phyloP scores from a whole-genome alignment of 2,797 vertebrate species.

The Lepilemur septentrionalis region DNA sequence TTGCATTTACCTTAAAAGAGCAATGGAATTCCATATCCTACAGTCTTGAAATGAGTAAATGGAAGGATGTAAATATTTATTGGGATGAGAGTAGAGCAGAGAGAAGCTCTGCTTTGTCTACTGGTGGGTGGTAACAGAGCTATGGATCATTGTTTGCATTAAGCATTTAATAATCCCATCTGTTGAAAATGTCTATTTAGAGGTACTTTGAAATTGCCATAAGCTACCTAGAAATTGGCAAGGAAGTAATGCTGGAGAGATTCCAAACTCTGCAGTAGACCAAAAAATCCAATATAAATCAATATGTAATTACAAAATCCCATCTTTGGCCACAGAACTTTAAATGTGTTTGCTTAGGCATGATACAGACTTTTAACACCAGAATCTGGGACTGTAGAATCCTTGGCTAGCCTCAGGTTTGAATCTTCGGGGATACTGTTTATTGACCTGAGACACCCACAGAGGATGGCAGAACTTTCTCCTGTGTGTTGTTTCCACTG shows the following conservation, averaged over 20 bases:
- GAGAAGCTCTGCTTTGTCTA: slow-evolving; percentile 40
- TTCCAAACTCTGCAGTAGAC: slow-evolving; percentile 36
- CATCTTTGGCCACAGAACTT: neutral
- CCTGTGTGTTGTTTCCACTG: neutral
- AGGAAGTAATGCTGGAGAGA: slow-evolving; percentile 39
- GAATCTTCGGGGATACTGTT: neutral
- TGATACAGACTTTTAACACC: neutral
- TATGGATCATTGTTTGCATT: slow-evolving; percentile 70
- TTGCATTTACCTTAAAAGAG: slow-evolving; percentile 57
- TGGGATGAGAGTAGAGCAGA: neutral
- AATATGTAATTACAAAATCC: slow-evolving; percentile 64
- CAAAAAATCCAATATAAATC: slow-evolving; percentile 63
- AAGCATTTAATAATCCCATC: slow-evolving; percentile 69
- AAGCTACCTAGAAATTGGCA: slow-evolving; percentile 69
- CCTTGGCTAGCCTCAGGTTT: neutral
- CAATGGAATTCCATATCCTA: slow-evolving; percentile 22
- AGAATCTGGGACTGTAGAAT: neutral
- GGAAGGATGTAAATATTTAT: slow-evolving; percentile 70
- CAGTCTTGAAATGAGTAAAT: slow-evolving; percentile 36
- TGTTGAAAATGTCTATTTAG: slow-evolving; percentile 60
- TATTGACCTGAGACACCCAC: neutral
- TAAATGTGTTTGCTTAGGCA: slow-evolving; percentile 32
- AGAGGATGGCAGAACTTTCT: neutral
- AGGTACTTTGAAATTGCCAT: slow-evolving; percentile 54
- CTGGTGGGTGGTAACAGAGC: slow-evolving; percentile 50